Evolutionary conservation across 2,888 invertebrate genomes (phyloP).

Genomic region (Microplitis deprimator): DNA sequence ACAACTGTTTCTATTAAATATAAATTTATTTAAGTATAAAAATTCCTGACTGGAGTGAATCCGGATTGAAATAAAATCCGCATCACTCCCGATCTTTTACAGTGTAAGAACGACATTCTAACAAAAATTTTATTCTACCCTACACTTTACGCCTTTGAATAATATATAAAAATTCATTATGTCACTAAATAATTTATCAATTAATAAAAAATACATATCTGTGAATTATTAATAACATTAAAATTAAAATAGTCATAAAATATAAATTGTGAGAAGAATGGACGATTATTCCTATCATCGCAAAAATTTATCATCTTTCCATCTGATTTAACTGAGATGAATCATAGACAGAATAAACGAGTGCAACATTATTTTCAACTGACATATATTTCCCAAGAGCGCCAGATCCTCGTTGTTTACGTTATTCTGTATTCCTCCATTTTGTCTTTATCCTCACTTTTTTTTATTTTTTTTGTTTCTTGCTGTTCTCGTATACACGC

Average conservation of each 20-base stretch:
- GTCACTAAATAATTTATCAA: too few species aligned
- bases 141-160: too few species aligned
- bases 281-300: neutral
- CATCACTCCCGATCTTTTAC: too few species aligned
- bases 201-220: too few species aligned
- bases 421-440: constrained; percentile 25
- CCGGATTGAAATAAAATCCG: too few species aligned
- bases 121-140: too few species aligned
- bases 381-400: constrained; percentile 53
- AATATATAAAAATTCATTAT: too few species aligned
- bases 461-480: constrained; percentile 46
- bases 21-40: too few species aligned
- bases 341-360: constrained; percentile 65
- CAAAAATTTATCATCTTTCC: constrained; percentile 54
- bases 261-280: neutral
- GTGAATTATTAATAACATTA: neutral
- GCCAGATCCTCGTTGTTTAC: constrained; percentile 20
- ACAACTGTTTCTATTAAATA: too few species aligned
- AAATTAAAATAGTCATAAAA: neutral
- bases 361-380: constrained; percentile 60
- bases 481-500: neutral
- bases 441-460: constrained; percentile 40
- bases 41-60: too few species aligned
- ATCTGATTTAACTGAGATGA: constrained; percentile 58
- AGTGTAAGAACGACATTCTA: too few species aligned